Evolutionary conservation across 2,113 vertebrate species (phyloP).

Genomic region (mouse (Mus musculus)): GRCm39 chr3:50848501-50849000

Average conservation of each 20-base stretch:
- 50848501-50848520: conserved; percentile 69
- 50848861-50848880: conserved; percentile 36
- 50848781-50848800: neutral
- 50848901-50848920: conserved; percentile 63
- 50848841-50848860: conserved; percentile 24
- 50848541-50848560: conserved; percentile 71
- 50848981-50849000: conserved; percentile 70
- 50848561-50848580: conserved; percentile 68
- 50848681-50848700: conserved; percentile 60
- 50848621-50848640: conserved; percentile 61
- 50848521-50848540: conserved; percentile 77
- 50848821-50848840: neutral
- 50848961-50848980: conserved; percentile 59
- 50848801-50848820: neutral
- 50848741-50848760: neutral
- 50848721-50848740: neutral
- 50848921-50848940: conserved; percentile 60
- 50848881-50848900: conserved; percentile 69
- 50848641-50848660: conserved; percentile 71
- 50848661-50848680: conserved; percentile 61
- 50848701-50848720: neutral
- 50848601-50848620: conserved; percentile 57
- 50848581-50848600: conserved; percentile 66
- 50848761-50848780: neutral
- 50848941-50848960: conserved; percentile 70